These are phyloP conservation scores for Congeria kusceri DNA, from an alignment of 2,888 invertebrate species.

Conservation along the genomic window DNA sequence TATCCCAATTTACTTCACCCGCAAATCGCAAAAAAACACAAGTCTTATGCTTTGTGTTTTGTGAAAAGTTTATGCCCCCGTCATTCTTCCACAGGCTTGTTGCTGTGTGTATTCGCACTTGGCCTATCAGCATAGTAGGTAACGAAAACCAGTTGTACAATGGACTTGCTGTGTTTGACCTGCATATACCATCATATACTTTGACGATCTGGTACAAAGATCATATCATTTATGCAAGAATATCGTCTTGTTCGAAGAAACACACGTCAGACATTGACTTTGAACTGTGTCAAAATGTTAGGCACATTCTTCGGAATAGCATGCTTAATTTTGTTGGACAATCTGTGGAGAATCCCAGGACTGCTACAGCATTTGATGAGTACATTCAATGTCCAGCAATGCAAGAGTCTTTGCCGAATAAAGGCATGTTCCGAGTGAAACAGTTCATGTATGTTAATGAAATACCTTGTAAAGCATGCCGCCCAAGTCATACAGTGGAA, in stretches of 20 bases:
- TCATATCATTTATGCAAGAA: constrained; percentile 41
- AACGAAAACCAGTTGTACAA: constrained; percentile 28
- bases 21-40: constrained; percentile 28
- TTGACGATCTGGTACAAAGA: constrained; percentile 55
- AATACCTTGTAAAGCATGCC: too few relatives aligned
- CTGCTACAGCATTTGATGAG: too few relatives aligned
- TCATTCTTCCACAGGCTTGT: constrained; percentile 52
- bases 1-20: constrained; percentile 1
- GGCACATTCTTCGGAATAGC: neutral
- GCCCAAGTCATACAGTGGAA: too few relatives aligned
- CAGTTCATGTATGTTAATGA: too few relatives aligned
- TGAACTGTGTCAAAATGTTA: neutral
- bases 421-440: too few relatives aligned
- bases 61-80: constrained; percentile 50
- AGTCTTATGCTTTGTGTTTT: constrained; percentile 41
- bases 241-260: constrained; percentile 15
- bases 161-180: constrained; percentile 48
- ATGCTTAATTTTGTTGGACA: too few relatives aligned
- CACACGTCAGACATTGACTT: neutral
- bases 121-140: constrained; percentile 6
- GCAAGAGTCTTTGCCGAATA: too few relatives aligned
- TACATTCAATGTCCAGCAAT: too few relatives aligned
- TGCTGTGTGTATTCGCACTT: constrained; percentile 52
- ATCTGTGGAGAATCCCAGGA: neutral
- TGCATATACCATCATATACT: constrained; percentile 12